phyloP scores from a whole-genome alignment of 2,797 vertebrate species.

The Scolopax rusticola region DNA sequence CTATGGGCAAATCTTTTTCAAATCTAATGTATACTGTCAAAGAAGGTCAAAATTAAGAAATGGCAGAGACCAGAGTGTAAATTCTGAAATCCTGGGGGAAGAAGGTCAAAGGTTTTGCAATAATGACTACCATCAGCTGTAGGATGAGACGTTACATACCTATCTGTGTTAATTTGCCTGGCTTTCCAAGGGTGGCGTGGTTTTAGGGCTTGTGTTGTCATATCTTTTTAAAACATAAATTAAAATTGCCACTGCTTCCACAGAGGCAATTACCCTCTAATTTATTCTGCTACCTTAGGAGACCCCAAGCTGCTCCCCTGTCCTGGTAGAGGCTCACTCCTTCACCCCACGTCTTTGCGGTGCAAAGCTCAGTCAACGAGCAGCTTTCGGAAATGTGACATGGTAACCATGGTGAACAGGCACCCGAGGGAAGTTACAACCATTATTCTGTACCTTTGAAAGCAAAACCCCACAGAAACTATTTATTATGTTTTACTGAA shows the following conservation, averaged over 20 bases:
- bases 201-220: not conserved
- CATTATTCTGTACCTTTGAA: not conserved
- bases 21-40: not conserved
- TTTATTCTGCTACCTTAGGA: not conserved
- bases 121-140: not conserved
- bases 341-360: accelerated
- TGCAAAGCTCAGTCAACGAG: accelerated
- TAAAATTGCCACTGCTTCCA: not conserved
- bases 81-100: not conserved
- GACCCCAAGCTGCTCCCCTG: not conserved
- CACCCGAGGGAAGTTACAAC: not conserved
- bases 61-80: not conserved
- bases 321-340: not conserved
- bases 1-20: not conserved
- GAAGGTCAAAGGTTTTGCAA: not conserved
- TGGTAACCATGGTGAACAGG: conserved; percentile 4
- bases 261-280: not conserved
- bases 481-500: conserved; percentile 34
- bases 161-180: not conserved
- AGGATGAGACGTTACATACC: not conserved
- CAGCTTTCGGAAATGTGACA: accelerated
- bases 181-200: accelerated
- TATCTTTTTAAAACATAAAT: not conserved
- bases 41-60: not conserved
- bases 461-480: not conserved